Base-by-base conservation (phyloP, 2,888 invertebrate genomes). In the Oxyteleia sp. region DNA sequence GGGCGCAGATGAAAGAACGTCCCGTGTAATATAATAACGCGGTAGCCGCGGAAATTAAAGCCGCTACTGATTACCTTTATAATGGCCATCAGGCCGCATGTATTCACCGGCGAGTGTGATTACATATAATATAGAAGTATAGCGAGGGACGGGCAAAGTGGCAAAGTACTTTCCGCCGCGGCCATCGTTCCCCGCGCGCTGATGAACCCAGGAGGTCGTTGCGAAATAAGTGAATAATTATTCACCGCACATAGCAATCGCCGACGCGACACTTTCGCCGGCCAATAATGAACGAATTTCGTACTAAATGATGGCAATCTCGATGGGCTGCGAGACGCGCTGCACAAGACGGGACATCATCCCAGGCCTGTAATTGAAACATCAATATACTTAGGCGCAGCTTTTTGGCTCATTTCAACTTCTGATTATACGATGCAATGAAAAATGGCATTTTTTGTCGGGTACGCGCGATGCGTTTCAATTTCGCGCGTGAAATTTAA, bases 1-100 rank as follows among this genome's bases (percentile, higher is more conserved):
- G n/a, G 53, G 49, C 61, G 61, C 68, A 71, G 69, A 83, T 75
- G 83, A 71, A 72, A 51, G 81, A 81, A 59, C 69, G 61, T 81
- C 72, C 69, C 81, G 76, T 84, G 81, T 84, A 84, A 84, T 69
- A 84, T 84, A 84, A 84, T 84, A 84, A 84, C 68, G 81, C 72
- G 84, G 84, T 81, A 81, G 84, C 84, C 75, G 75, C 84, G 84
- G 75, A 84, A 84, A 84, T 84, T 84, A 84, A 84, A 80, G 75
- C 64, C 80, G 80, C 80, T 75, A 80, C 80, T 84, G 84, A 84
- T 84, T 84, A 84, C 84, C 84, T 84, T 76, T 71, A 75, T 84
- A 84, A 84, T 84, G 76, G 76, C 76, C 84, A 84, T 84, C 80
- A 80, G 69, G 68, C 79, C 75, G 75, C 79, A 69, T 69, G 79